Evolutionary conservation across 2,113 vertebrate genomes (phyloP), one percentile per base, ranked within the genome.

Genomic region (Brachyhypopomus occidentalis): DNA sequence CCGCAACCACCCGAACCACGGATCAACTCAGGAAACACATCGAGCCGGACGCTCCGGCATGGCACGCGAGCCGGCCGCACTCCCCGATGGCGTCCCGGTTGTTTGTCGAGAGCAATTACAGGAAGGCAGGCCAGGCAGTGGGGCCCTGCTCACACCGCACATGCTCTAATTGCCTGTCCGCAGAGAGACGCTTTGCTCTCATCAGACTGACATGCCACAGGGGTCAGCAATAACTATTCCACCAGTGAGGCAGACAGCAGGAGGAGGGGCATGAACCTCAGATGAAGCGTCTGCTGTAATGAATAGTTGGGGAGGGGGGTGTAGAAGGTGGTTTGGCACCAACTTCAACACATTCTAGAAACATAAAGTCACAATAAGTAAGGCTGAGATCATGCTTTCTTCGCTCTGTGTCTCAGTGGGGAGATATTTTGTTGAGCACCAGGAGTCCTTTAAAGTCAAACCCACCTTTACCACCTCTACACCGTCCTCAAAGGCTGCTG

Each of bases 141-240:
- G 27, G 56, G 77, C 38, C 55, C 69, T n/a, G 74, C 74, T 66
- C 84, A 67, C 74, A 67, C 74, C 77, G 52, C 38, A 63, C 60
- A 45, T 41, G 11, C 60, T 83, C 67, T 83, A 79, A 79, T 79
- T 85, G 81, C 76, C 84, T 77, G 81, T 85, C 84, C 36, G 52
- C 84, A 72, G 77, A 85, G 70, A 79, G 17, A 64, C 67, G 78
- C 45, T 80, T 83, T 72, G 58, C 78, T 80, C 78, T 86, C 38
- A 60, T 67, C 73, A 77, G 72, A 77, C 73, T 80, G 84, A 75
- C 84, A 81, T 58, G 56, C 60, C 69, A 79, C 7, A 52, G 72
- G 45, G 78, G 77, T 80, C 84, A 70, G 74, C 78, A 83, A 80
- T 80, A 78, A 81, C 83, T 83, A 72, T 78, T 67, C 78, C 38